phyloP scores from a whole-genome alignment of 2,797 vertebrate species.

The Chaunax sp. region DNA sequence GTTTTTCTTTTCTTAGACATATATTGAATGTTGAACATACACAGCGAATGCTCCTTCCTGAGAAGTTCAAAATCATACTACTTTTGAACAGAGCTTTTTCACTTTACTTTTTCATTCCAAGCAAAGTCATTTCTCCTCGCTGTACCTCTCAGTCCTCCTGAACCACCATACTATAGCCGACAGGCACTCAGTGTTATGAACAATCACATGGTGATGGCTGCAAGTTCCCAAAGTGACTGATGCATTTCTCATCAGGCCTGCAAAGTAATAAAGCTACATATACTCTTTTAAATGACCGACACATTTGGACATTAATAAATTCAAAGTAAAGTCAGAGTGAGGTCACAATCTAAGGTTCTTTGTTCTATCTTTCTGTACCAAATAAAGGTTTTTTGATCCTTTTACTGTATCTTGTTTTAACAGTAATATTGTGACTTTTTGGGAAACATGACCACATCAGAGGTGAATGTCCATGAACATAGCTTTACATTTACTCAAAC shows the following conservation, averaged over 20 bases:
- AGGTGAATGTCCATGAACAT: slow-evolving; percentile 5
- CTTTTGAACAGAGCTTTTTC: slow-evolving; percentile 27
- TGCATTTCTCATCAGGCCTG: background rate
- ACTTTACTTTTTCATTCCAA: background rate
- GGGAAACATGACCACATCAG: slow-evolving; percentile 8
- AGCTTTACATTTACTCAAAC: slow-evolving; percentile 4
- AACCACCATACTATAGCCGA: slow-evolving; percentile 10
- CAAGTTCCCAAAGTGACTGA: slow-evolving; percentile 25
- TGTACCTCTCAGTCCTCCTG: slow-evolving; percentile 11
- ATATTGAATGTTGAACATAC: slow-evolving; percentile 56
- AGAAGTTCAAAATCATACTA: slow-evolving; percentile 70
- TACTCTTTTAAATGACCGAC: background rate
- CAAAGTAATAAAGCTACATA: background rate
- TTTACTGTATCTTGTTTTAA: too few relatives aligned
- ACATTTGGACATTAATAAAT: background rate
- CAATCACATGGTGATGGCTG: slow-evolving; percentile 19
- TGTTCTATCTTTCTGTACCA: background rate
- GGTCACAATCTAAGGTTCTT: background rate
- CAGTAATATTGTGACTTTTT: too few relatives aligned
- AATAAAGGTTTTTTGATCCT: background rate
- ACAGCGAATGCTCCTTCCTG: slow-evolving; percentile 78
- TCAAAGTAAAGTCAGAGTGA: background rate
- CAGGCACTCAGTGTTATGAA: slow-evolving; percentile 22
- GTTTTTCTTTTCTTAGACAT: slow-evolving; percentile 24
- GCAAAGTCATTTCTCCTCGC: slow-evolving; percentile 38